A percentile compares a stretch with the other conserved stretches of the same genome.
These are phyloP conservation scores for Wiebesia pumilae DNA, from an alignment of 1,140 invertebrate genomes.

Conservation along the genomic window DNA sequence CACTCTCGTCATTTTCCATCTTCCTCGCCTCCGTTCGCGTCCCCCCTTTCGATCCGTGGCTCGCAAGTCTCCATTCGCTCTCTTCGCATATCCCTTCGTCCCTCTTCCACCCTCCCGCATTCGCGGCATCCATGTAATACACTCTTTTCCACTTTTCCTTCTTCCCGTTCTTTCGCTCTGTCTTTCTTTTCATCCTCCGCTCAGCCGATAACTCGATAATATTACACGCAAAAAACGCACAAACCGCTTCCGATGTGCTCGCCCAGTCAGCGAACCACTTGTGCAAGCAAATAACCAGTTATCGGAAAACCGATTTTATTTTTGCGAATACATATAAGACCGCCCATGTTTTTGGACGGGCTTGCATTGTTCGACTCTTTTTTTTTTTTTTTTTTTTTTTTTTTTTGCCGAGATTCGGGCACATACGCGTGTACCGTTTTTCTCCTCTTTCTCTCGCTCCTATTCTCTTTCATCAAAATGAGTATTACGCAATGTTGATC, in stretches of 20 bases:
- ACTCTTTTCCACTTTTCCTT: slow-evolving; percentile 35
- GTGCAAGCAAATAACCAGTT: slow-evolving; percentile 72
- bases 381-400: neutral
- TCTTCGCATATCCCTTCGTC: neutral
- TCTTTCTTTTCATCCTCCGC: slow-evolving; percentile 52
- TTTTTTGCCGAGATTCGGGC: neutral
- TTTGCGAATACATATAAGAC: slow-evolving; percentile 55
- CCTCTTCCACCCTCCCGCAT: neutral
- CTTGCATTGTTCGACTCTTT: slow-evolving; percentile 37
- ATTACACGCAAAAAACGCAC: slow-evolving; percentile 72
- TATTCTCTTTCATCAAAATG: slow-evolving; percentile 30
- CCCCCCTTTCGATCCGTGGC: neutral
- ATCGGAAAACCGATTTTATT: slow-evolving; percentile 74
- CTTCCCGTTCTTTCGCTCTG: slow-evolving; percentile 10
- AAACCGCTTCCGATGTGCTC: slow-evolving; percentile 72
- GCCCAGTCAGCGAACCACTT: slow-evolving; percentile 72
- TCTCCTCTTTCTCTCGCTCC: neutral
- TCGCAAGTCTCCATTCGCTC: neutral
- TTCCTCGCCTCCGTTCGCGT: slow-evolving; percentile 16
- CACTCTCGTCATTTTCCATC: slow-evolving; percentile 36
- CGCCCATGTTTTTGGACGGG: slow-evolving; percentile 10
- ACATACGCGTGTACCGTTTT: neutral
- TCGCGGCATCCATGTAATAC: slow-evolving; percentile 3
- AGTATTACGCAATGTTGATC: slow-evolving; percentile 48
- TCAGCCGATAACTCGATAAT: slow-evolving; percentile 71